phyloP scores from a whole-genome alignment of 2,113 vertebrate species.

The Mungos mungo region DNA sequence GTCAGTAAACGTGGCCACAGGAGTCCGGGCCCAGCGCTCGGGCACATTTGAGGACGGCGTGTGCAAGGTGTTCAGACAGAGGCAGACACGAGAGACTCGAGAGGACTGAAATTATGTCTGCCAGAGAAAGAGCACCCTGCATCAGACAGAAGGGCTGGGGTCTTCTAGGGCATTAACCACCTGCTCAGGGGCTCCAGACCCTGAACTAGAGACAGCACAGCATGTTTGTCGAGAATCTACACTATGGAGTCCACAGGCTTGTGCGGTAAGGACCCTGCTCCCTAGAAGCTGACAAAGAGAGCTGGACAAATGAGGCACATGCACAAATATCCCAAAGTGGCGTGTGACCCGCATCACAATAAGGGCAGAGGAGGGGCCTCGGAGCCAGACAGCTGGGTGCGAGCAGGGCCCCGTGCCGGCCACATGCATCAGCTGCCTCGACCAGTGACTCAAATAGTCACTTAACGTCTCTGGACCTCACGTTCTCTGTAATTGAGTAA shows the following conservation, averaged over 20 bases:
- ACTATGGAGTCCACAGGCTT: neutral
- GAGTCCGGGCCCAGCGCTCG: rapidly evolving
- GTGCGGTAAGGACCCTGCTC: no score
- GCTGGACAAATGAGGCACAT: neutral
- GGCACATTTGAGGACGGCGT: rapidly evolving
- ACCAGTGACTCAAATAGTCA: neutral
- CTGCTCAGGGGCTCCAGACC: neutral
- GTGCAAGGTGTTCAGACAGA: rapidly evolving
- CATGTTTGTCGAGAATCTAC: rapidly evolving
- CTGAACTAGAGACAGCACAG: neutral
- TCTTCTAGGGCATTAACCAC: rapidly evolving
- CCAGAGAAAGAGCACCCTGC: rapidly evolving
- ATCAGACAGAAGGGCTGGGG: no score
- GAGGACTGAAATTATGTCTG: rapidly evolving
- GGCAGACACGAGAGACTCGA: rapidly evolving
- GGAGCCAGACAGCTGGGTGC: rapidly evolving
- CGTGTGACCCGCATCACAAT: rapidly evolving
- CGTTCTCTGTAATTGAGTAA: neutral
- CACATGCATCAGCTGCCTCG: neutral
- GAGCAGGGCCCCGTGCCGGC: rapidly evolving
- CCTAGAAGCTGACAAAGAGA: neutral
- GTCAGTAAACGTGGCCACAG: rapidly evolving
- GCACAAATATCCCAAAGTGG: neutral
- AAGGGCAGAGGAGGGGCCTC: rapidly evolving
- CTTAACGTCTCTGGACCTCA: neutral